Conservation (phyloP, 2,113 vertebrate species). For the Corvus hawaiiensis region DNA sequence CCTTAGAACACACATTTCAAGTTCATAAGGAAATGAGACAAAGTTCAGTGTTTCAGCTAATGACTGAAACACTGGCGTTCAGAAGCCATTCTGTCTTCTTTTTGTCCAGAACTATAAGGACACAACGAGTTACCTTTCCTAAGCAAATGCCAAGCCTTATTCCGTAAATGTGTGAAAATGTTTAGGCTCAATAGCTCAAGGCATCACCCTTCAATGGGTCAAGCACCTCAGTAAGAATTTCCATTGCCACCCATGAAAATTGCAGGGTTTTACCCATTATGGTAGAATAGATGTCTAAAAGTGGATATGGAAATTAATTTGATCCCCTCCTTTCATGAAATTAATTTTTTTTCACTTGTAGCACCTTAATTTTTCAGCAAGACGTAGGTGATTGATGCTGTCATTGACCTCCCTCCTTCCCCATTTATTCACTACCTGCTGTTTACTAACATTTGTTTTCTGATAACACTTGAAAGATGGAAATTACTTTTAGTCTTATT, state of each 20-base stretch:
- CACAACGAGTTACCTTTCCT: background rate
- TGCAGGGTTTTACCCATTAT: background rate
- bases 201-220: background rate
- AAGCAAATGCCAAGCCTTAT: background rate
- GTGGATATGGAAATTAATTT: background rate
- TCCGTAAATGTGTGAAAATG: background rate
- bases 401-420: background rate
- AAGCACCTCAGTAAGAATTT: background rate
- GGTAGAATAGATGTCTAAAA: background rate
- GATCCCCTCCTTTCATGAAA: background rate
- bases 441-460: constrained; percentile 41
- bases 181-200: background rate
- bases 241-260: background rate
- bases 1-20: background rate
- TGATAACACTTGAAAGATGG: constrained; percentile 41
- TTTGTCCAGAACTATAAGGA: background rate
- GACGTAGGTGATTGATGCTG: background rate
- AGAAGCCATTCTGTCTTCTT: background rate
- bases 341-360: background rate
- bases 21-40: background rate
- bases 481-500: constrained; percentile 18
- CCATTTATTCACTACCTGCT: background rate
- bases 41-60: background rate
- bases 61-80: background rate
- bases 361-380: background rate